Evolutionary conservation across 1,140 invertebrate genomes (phyloP), one percentile per base, ranked within the genome.

Genomic region (Drosophila athabasca): DNA sequence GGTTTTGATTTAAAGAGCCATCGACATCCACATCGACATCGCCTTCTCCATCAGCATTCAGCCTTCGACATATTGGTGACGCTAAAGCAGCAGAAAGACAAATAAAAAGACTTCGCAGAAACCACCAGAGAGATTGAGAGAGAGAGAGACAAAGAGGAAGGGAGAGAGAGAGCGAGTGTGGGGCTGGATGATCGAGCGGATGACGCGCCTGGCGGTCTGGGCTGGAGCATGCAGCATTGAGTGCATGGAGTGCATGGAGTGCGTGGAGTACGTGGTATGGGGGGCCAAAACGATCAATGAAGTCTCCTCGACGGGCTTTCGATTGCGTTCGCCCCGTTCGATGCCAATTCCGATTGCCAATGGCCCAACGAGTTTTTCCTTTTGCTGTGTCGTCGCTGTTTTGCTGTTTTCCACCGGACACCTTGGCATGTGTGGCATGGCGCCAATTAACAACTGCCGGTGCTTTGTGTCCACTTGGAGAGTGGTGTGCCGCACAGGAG

Each of bases 401-500:
- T 46, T 55, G 54, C 75, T 66, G 59, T 62, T 65, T 73, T 57
- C 75, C 75, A 44, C 49, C 39, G 78, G 41, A 90, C 79, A 70
- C 72, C 26, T 76, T 65, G 88, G 88, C 71, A 90, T 90, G 53
- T 62, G 43, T 22, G 80, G 88, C 76, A 90, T 90, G 88, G 80
- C 82, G 79, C 83, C 90, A 90, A 90, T 90, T 90, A 90, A 90
- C 88, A 79, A 90, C 88, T 90, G 88, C 88, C 88, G 88, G 88
- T 90, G 79, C 65, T 50, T 73, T 78, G 85, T 71, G 68, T 31
- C 29, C 29, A 31, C 29, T 31, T 8, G 68, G 59, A 51, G 41
- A 45, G 60, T 44, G 26, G 59, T 62, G 60, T 44, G 29, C 62
- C 24, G 31, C 31, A 35, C 31, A 35, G 31, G 31, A 35, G 31